Conservation (phyloP, 2,113 vertebrate genomes). For the Planiliza haematocheilus region DNA sequence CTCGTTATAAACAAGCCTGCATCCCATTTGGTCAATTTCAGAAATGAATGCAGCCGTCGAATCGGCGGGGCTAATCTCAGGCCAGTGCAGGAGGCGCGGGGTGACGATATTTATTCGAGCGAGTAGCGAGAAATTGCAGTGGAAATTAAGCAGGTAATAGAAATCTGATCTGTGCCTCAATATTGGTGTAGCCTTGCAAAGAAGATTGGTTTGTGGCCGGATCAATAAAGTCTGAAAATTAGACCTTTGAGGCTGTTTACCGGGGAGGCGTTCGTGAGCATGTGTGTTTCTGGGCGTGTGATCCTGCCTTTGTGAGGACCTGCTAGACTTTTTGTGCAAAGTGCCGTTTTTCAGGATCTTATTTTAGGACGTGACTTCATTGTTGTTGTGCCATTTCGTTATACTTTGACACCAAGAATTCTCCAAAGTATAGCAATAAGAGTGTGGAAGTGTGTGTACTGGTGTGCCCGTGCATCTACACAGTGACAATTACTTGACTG, state of each 20-base stretch:
- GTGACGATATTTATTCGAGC: constrained; percentile 10
- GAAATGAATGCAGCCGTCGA: background rate
- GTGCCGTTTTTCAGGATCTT: background rate
- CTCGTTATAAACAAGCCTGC: background rate
- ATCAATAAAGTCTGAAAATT: constrained; percentile 65
- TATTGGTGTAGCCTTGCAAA: constrained; percentile 34
- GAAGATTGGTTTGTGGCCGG: constrained; percentile 58
- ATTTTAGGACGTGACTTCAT: background rate
- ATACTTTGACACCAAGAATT: background rate
- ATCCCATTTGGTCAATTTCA: background rate
- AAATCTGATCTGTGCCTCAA: constrained; percentile 51
- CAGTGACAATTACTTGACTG: background rate
- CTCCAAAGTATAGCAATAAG: background rate
- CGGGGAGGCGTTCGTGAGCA: too few relatives aligned
- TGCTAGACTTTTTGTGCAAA: background rate
- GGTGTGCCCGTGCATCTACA: background rate
- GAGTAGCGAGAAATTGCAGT: constrained; percentile 27
- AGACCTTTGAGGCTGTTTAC: constrained; percentile 47
- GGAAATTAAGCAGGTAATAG: constrained; percentile 53
- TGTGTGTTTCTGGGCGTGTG: constrained; percentile 1
- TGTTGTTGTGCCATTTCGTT: background rate
- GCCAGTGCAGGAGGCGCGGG: background rate
- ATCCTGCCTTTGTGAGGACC: constrained; percentile 2
- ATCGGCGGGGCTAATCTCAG: constrained; percentile 13
- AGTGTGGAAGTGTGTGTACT: background rate